Percentiles rank a stretch among this genome's conserved stretches.
phyloP scores from a whole-genome alignment of 2,113 vertebrate species.

The Calidris pugnax region DNA sequence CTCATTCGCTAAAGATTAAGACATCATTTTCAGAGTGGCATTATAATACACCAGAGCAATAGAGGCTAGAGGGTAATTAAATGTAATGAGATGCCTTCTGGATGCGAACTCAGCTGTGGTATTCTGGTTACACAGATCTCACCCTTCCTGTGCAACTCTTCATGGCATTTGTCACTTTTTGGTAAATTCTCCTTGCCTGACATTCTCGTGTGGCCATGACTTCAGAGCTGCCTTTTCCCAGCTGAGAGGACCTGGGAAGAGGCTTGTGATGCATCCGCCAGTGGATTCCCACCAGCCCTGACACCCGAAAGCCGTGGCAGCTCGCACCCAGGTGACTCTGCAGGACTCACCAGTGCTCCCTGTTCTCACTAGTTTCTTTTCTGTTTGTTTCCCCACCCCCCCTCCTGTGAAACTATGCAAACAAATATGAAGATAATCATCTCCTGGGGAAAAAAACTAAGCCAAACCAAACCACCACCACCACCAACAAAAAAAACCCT shows the following conservation, averaged over 20 bases:
- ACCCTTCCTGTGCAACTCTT: not conserved
- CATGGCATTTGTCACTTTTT: not conserved
- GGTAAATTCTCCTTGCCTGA: not conserved
- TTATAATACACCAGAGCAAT: not conserved
- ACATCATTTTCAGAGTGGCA: not conserved
- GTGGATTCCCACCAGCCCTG: not conserved
- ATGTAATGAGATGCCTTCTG: not conserved
- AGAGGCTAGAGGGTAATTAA: not conserved
- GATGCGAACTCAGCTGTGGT: not conserved
- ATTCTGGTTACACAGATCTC: not conserved
- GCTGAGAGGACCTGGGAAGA: not conserved
- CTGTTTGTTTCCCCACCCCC: not conserved
- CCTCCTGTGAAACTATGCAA: not conserved
- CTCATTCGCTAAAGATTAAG: not conserved
- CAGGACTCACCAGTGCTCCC: not conserved
- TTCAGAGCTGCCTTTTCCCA: not conserved
- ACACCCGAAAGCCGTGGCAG: fast-evolving
- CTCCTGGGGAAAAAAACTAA: not conserved
- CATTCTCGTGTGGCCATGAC: not conserved
- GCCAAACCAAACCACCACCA: not conserved
- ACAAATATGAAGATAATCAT: not conserved
- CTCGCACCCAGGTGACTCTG: fast-evolving
- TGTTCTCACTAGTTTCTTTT: not conserved
- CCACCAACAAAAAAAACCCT: not conserved
- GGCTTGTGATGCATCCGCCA: too few relatives aligned